A percentile compares a stretch with the other conserved stretches of the same genome.
Evolutionary conservation across 2,113 vertebrate genomes (phyloP).

Genomic region (Monopterus albus): DNA sequence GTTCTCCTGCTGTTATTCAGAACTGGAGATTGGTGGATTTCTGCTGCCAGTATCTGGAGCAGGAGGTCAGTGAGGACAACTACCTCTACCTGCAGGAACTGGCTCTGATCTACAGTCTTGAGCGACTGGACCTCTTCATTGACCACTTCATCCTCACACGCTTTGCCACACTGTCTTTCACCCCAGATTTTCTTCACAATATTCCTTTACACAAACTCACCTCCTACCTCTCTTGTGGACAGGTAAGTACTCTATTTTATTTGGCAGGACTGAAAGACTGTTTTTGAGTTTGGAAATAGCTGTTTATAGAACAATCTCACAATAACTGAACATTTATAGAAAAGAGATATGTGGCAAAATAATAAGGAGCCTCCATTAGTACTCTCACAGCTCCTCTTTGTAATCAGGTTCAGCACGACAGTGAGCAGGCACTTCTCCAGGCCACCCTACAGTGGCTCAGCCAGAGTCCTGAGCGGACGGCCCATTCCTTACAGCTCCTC

Average conservation of each 20-base stretch:
- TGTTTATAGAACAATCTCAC: no score
- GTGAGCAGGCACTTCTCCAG: conserved; percentile 90
- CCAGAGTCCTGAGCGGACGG: conserved; percentile 84
- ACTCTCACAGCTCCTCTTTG: neutral
- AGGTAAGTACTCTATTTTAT: conserved; percentile 52
- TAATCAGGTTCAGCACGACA: conserved; percentile 85
- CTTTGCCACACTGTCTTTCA: conserved; percentile 89
- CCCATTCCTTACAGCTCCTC: conserved; percentile 85
- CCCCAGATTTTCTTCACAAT: conserved; percentile 86
- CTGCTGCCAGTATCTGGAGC: conserved; percentile 95
- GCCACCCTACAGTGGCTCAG: conserved; percentile 91
- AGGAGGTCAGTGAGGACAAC: conserved; percentile 92
- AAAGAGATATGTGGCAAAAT: neutral
- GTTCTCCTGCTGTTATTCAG: conserved; percentile 12
- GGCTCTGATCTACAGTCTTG: conserved; percentile 92
- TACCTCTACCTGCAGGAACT: conserved; percentile 94
- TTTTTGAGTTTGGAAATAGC: neutral
- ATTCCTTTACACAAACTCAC: conserved; percentile 88
- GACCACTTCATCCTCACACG: conserved; percentile 89
- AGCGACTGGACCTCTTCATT: conserved; percentile 88
- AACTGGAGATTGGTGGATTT: conserved; percentile 94
- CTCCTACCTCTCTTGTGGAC: conserved; percentile 87
- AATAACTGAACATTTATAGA: neutral
- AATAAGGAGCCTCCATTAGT: neutral
- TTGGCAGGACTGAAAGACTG: no score